Conservation (phyloP, 2,888 invertebrate genomes). For the Lithophane ornitopus region DNA sequence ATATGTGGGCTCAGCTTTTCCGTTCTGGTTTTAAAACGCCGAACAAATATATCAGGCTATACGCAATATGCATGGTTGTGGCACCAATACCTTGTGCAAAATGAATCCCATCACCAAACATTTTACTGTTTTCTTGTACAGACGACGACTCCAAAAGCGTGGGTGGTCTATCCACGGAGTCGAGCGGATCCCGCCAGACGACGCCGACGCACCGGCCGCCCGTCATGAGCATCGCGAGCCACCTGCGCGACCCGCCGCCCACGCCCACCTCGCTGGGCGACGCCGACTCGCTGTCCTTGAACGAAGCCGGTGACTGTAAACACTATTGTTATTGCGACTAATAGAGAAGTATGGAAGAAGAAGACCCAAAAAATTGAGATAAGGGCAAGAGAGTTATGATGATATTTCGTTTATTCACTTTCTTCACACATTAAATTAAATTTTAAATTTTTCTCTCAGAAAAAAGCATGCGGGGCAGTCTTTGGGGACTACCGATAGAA, state of each 20-base stretch:
- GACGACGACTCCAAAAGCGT: conserved; percentile 84
- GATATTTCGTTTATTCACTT: background rate
- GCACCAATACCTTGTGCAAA: background rate
- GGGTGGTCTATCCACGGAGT: conserved; percentile 81
- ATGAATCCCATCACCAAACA: too few species aligned
- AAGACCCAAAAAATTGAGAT: background rate
- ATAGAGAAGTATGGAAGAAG: background rate
- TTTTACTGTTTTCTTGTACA: conserved; percentile 53
- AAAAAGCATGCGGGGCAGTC: too few species aligned
- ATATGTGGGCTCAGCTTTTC: too few species aligned
- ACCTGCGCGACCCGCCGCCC: conserved; percentile 85
- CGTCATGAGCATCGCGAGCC: conserved; percentile 93
- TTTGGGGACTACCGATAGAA: too few species aligned
- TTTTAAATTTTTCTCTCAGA: too few species aligned
- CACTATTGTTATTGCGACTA: background rate
- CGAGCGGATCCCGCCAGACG: conserved; percentile 90
- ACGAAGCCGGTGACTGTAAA: conserved; percentile 21
- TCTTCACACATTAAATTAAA: too few species aligned
- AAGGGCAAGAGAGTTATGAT: background rate
- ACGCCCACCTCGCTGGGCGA: conserved; percentile 87
- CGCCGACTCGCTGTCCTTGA: conserved; percentile 81
- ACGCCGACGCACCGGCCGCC: conserved; percentile 94
- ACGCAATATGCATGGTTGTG: too few species aligned
- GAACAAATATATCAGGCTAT: background rate
- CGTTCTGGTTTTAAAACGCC: too few species aligned